Evolutionary conservation across 1,140 invertebrate species (phyloP), one percentile per base, ranked within the genome.

Genomic region (Drosophila equinoxialis): DNA sequence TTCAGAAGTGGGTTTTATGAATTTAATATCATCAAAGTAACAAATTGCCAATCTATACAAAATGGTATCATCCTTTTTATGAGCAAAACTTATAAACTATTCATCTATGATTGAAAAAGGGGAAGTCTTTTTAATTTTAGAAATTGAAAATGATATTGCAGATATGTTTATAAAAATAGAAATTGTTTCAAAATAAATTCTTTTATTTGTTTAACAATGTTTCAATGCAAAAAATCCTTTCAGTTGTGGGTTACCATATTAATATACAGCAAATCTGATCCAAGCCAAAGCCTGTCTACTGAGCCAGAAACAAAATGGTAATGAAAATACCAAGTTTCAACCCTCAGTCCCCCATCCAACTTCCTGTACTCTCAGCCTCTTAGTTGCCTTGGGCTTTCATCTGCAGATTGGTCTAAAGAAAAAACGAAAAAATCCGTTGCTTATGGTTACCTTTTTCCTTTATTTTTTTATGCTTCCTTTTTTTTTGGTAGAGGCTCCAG

Each of bases 401-500:
- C 57, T 59, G n/a, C 57, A 20, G 45, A 51, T 51, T 59, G 14
- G 57, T 3, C 33, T 7, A 20, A 8, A 14, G 45, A 11, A 23
- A 48, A 23, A 51, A 4, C 8, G 3, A 11, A 37, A 17, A 33
- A 14, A 20, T 37, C 35, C 57, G 57, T 59, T 59, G 57, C 57
- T 59, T 59, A 59, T 17, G 57, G 57, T 59, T 59, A 59, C 57
- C 57, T 59, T 59, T 58, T 58, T 59, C 30, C 13, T 30, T 45
- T 14, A 7, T 48, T 20, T 20, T 51, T 51, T 20, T 30, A 30
- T 30, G 6, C 26, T 26, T 26, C 20, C 3, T 48, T 51, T 51
- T 23, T 51, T 10, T 1, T 37, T 37, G 8, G 14, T 3, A 17
- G 30, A 17, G 57, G 57, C 33, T 51, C 57, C 57, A 20, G 57